A percentile compares a stretch with the other conserved stretches of the same genome.
Conservation (phyloP, 2,113 vertebrate species). For the Ursus arctos region DNA sequence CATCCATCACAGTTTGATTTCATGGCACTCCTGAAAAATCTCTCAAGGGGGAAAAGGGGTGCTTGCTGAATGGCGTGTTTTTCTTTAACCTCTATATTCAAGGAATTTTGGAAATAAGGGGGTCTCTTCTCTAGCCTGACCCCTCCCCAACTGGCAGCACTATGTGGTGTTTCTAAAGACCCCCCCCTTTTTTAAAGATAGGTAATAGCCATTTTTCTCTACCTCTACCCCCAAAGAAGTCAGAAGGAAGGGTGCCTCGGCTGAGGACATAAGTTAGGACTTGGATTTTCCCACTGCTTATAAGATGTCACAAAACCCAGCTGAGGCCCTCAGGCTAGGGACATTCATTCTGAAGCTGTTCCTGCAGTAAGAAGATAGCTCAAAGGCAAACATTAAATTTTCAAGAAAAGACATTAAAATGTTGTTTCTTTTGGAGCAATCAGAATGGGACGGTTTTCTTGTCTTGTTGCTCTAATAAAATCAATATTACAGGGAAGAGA, state of each 20-base stretch:
- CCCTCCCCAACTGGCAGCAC: background rate
- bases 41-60: background rate
- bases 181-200: background rate
- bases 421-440: conserved; percentile 41
- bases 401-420: conserved; percentile 69
- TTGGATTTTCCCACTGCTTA: conserved; percentile 22
- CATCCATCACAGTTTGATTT: conserved; percentile 52
- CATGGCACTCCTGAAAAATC: conserved; percentile 37
- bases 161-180: background rate
- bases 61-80: background rate
- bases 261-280: background rate
- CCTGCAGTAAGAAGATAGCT: conserved; percentile 41
- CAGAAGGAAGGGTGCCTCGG: background rate
- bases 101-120: conserved; percentile 18
- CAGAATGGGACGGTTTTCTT: conserved; percentile 4
- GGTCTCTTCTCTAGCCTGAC: background rate
- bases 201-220: background rate
- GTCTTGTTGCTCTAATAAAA: conserved; percentile 52
- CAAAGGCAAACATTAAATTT: conserved; percentile 64
- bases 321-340: background rate
- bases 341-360: conserved; percentile 43
- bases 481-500: conserved; percentile 34
- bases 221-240: conserved; percentile 1
- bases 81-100: background rate
- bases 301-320: background rate